Conservation (phyloP, 2,113 vertebrate genomes). For the Catagonus wagneri region DNA sequence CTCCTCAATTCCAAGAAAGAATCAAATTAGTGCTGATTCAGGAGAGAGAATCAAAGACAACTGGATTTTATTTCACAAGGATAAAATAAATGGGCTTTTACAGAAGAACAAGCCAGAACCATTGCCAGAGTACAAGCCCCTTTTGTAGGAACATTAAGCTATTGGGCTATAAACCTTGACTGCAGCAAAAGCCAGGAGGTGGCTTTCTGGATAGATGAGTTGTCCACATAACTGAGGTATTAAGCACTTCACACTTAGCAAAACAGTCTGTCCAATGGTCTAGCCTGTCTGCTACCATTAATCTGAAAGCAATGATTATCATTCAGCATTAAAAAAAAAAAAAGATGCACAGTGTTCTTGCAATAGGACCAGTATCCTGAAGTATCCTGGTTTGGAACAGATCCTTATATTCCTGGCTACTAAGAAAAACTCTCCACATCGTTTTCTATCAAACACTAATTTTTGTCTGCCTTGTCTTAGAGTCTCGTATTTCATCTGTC, state of each 20-base stretch:
- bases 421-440: neutral
- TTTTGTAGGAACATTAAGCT: constrained; percentile 36
- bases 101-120: constrained; percentile 54
- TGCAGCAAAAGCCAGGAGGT: constrained; percentile 17
- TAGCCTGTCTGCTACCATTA: neutral
- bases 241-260: constrained; percentile 22
- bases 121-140: neutral
- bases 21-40: constrained; percentile 76
- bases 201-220: constrained; percentile 25
- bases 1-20: constrained; percentile 37
- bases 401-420: neutral
- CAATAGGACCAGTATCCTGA: fast-evolving
- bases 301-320: constrained; percentile 37
- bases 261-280: neutral
- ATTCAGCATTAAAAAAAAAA: neutral
- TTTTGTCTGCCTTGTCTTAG: neutral
- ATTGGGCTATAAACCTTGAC: constrained; percentile 57
- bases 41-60: constrained; percentile 71
- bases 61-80: constrained; percentile 69
- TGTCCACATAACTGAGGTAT: constrained; percentile 43
- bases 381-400: neutral
- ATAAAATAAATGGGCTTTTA: constrained; percentile 69
- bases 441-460: neutral
- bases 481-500: constrained; percentile 20
- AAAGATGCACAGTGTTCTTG: neutral